Percentiles rank a stretch among this genome's conserved stretches.
Evolutionary conservation across 2,113 vertebrate species (phyloP).

Genomic region (Nycticebus coucang): DNA sequence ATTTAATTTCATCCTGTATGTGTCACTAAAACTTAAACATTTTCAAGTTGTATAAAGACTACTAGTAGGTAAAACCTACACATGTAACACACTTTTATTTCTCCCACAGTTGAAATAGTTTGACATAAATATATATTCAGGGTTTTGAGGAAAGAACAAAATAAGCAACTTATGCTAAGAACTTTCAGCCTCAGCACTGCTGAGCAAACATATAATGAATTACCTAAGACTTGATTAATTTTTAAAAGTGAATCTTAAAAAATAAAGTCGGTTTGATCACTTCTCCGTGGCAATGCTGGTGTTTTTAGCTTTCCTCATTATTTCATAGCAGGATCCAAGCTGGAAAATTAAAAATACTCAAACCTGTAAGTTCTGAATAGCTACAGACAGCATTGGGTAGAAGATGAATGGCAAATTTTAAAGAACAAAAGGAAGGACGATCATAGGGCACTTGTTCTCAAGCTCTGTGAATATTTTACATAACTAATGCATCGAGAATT

Average conservation of each 20-base stretch:
- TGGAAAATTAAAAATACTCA: not conserved
- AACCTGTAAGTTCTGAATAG: not conserved
- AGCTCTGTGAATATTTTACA: not conserved
- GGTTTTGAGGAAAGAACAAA: slow-evolving; percentile 37
- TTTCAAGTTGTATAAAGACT: not conserved
- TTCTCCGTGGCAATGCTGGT: not conserved
- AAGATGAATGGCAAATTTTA: not conserved
- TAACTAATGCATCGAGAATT: not conserved
- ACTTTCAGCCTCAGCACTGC: not conserved
- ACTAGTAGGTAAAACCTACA: not conserved
- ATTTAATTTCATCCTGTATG: slow-evolving; percentile 23
- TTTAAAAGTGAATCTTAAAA: slow-evolving; percentile 14
- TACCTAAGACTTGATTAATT: not conserved
- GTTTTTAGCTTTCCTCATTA: not conserved
- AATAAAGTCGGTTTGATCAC: not conserved
- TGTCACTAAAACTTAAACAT: not conserved
- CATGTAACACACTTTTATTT: not conserved
- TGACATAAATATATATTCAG: not conserved
- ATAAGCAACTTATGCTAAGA: not conserved
- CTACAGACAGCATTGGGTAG: not conserved
- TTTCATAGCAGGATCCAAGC: not conserved
- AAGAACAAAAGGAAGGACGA: not conserved
- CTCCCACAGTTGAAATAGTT: not conserved
- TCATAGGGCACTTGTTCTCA: not conserved
- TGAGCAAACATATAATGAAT: not conserved